Evolutionary conservation across 2,113 vertebrate genomes (phyloP), one percentile per base, ranked within the genome.

Genomic region (Arvicanthis niloticus): DNA sequence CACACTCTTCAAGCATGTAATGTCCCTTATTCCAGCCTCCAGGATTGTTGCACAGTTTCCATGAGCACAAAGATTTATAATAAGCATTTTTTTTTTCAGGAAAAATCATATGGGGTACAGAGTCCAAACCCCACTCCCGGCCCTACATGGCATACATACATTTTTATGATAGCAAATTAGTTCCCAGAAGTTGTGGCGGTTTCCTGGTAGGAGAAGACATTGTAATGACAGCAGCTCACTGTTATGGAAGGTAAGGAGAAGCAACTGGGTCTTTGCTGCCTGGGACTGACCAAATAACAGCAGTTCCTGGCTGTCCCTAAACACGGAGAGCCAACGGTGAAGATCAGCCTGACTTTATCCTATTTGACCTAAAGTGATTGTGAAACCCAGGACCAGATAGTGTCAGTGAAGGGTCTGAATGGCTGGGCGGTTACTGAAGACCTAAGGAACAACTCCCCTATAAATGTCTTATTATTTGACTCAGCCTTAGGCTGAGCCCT

Each of bases 161-260:
- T 2, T 65, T 24, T 68, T 31, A 13, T 17, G 2, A 53, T 1
- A 4, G 0, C 10, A 37, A 26, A 15, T 4, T 5, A 26, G 0
- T 1, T 21, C 0, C 0, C 37, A 3, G 0, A 0, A 8, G 0
- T 0, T 89, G 88, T 42, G 42, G 88, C 5, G 58, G 88, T 7
- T 93, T 94, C 58, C 80, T 92, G 40, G 81, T 90, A 5, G 2
- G 0, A 56, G 3, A 87, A 7, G 26, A 88, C 68, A 62, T 94
- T 9, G 10, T 85, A 42, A 40, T 92, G 75, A 94, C 95, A 13
- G 68, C 42, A 0, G 80, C 91, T 22, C 60, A 78, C 75, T 96
- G 80, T 45, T 0, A 7, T 9, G 34, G 37, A 60, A 53, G 76
- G 70, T 92, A 17, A 78, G 75, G 12, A 97, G 65, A 24, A 78